Evolutionary conservation across 2,888 invertebrate genomes (phyloP).

Genomic region (Griposia aprilina): DNA sequence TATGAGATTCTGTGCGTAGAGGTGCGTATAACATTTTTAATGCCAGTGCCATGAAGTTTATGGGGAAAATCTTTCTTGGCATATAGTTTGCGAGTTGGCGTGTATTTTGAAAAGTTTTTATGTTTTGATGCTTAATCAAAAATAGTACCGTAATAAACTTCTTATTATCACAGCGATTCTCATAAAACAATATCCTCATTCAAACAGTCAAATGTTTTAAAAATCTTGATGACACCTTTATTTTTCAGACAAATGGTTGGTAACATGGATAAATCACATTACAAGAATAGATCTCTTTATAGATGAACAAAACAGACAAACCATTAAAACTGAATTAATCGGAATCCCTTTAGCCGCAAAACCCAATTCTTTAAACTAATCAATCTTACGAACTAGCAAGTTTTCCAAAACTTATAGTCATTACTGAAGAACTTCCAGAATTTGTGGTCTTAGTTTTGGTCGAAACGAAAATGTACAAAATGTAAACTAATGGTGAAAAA

Average conservation of each 20-base stretch:
- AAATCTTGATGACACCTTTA: neutral
- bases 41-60: constrained; percentile 36
- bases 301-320: constrained; percentile 19
- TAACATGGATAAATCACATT: neutral
- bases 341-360: constrained; percentile 26
- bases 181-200: constrained; percentile 3
- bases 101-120: neutral
- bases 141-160: neutral
- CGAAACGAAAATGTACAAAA: constrained; percentile 50
- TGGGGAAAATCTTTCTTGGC: neutral
- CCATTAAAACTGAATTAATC: constrained; percentile 40
- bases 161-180: neutral
- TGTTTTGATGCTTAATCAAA: neutral
- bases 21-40: constrained; percentile 50
- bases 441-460: constrained; percentile 55
- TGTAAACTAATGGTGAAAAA: constrained; percentile 49
- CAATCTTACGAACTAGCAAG: constrained; percentile 58
- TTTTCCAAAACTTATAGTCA: constrained; percentile 54
- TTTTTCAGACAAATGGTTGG: neutral
- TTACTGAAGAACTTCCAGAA: constrained; percentile 59
- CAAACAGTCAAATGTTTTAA: neutral
- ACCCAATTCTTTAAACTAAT: constrained; percentile 59
- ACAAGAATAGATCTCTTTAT: neutral
- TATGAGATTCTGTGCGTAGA: constrained; percentile 35
- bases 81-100: neutral